These are phyloP conservation scores for Aldrovandia affinis DNA, from an alignment of 2,797 vertebrate genomes.

Conservation along the genomic window DNA sequence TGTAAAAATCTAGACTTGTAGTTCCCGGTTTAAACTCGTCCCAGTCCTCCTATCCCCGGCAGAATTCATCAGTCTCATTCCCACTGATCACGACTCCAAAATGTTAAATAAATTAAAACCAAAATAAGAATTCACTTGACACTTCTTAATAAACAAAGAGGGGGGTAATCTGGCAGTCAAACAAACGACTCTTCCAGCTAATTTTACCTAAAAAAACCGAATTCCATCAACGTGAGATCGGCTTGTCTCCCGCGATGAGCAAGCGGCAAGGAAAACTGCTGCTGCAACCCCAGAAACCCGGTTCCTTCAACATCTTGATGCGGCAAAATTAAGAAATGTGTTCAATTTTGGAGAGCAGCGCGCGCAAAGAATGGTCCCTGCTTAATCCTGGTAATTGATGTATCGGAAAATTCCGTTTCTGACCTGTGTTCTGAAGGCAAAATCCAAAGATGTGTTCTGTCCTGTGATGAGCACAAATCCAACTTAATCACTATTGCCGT, in stretches of 20 bases:
- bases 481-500: constrained; percentile 27
- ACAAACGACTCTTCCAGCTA: constrained; percentile 45
- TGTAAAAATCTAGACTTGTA: constrained; percentile 65
- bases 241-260: constrained; percentile 73
- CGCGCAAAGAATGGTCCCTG: constrained; percentile 47
- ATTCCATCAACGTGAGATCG: constrained; percentile 67
- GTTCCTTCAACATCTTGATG: constrained; percentile 83
- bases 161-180: constrained; percentile 61
- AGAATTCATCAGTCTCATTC: constrained; percentile 78
- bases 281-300: constrained; percentile 71
- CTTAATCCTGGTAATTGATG: constrained; percentile 56
- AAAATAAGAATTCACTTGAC: constrained; percentile 28
- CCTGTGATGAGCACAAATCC: constrained; percentile 35
- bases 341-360: constrained; percentile 62
- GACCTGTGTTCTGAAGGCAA: constrained; percentile 61
- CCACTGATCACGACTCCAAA: constrained; percentile 72
- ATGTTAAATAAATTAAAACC: constrained; percentile 57
- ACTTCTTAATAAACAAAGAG: constrained; percentile 64
- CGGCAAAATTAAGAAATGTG: constrained; percentile 86
- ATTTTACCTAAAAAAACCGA: constrained; percentile 31
- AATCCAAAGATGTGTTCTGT: constrained; percentile 62
- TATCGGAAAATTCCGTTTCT: constrained; percentile 59
- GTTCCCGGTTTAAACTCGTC: constrained; percentile 74
- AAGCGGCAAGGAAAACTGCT: constrained; percentile 62
- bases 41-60: constrained; percentile 72